Evolutionary conservation across 2,797 vertebrate species (phyloP).

Genomic region (Melopsittacus undulatus): DNA sequence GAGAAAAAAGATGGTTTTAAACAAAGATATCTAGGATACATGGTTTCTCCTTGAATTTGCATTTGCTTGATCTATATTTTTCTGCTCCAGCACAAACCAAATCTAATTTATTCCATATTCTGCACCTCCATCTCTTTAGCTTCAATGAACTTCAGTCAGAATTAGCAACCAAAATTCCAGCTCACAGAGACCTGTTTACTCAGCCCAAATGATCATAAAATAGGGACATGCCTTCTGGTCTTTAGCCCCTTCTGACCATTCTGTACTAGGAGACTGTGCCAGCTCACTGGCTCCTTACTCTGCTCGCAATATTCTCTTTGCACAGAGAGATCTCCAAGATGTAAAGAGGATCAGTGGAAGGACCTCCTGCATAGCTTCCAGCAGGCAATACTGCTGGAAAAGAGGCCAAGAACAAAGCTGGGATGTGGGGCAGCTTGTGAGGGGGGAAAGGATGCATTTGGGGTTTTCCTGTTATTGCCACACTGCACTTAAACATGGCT

Average conservation of each 20-base stretch:
- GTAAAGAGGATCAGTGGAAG: rapidly evolving
- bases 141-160: slow-evolving; percentile 8
- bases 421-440: background rate
- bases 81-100: background rate
- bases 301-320: background rate
- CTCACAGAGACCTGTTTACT: background rate
- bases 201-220: background rate
- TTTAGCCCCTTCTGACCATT: background rate
- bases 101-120: background rate
- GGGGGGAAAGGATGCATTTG: background rate
- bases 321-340: background rate
- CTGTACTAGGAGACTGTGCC: background rate
- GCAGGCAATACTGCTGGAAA: background rate
- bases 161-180: background rate
- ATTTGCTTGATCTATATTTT: background rate
- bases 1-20: background rate
- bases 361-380: background rate
- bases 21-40: background rate
- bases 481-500: background rate
- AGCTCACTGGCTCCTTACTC: background rate
- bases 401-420: background rate
- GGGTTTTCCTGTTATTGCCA: background rate
- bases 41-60: background rate
- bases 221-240: background rate
- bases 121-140: background rate